Conservation (phyloP, 1,140 invertebrate species). For the Palaemon carinicauda region DNA sequence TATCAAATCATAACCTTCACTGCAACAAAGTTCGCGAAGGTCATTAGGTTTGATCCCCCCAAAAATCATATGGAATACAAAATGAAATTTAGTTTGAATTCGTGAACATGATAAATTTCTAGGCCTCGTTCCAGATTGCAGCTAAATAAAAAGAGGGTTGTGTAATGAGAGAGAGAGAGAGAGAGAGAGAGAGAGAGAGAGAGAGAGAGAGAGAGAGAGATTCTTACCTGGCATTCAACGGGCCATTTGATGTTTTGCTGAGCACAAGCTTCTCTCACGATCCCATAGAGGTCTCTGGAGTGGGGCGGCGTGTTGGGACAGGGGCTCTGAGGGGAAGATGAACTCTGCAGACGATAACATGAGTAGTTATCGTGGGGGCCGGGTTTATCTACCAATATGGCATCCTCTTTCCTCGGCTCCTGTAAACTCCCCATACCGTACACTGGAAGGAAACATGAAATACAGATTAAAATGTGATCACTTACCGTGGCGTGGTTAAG, state of each 20-base stretch:
- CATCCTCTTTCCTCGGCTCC: constrained; percentile 39
- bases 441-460: not conserved
- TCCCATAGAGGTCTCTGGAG: constrained; percentile 39
- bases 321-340: not conserved
- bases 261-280: constrained; percentile 53
- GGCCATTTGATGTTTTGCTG: constrained; percentile 59
- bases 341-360: constrained; percentile 30
- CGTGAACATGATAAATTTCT: no score
- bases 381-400: constrained; percentile 15
- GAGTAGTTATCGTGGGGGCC: constrained; percentile 33
- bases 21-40: no score
- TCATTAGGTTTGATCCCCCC: no score
- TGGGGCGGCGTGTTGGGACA: not conserved
- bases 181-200: not conserved
- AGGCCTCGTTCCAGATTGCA: no score
- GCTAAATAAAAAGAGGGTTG: no score
- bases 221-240: constrained; percentile 57
- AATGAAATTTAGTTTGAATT: no score
- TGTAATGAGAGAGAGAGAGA: not conserved
- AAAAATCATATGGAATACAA: no score
- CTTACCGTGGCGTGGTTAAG: not conserved
- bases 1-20: no score
- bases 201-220: not conserved
- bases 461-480: not conserved
- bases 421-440: constrained; percentile 35